Evolutionary conservation across 2,888 invertebrate species (phyloP), one percentile per base, ranked within the genome.

Genomic region (Gari tellinella): DNA sequence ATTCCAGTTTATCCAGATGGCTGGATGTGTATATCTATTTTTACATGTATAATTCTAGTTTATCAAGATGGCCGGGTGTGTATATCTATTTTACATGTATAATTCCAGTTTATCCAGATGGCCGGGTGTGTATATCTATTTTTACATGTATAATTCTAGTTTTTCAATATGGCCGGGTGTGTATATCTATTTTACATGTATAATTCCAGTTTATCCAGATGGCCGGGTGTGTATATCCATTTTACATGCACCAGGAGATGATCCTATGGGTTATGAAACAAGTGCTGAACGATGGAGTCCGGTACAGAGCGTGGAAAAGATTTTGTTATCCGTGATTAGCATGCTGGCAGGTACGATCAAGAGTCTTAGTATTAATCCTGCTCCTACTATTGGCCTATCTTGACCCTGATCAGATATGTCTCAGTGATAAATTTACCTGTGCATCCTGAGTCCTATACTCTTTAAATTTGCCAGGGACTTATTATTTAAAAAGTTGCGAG

Each of bases 231-330:
- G 99, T 92, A 99, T 99, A 92, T 99, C 99, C 61, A 99, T 99
- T 90, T 94, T 99, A 21, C 99, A 99, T 92, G 98, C 99, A 0
- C 99, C 99, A 0, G 99, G 99, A 0, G 99, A 99, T 92, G 99
- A 99, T 93, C 99, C 99, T 0, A 98, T 99, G 96, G 99, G 99
- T 0, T 99, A 99, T 87, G 99, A 99, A 92, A 96, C 97, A 62
- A 97, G 98, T 89, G 97, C 98, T 1, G 99, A 99, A 92, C 94
- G 99, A 76, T 99, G 61, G 99, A 99, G 98, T 86, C 99, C 99
- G 0, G 99, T 99, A 0, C 99, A 99, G 92, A 99, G 99, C 92
- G 99, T 99, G 0, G 99, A 99, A 92, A 99, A 99, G 93, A 99
- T 99, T 88, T 94, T 99, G 53, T 94, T 99, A 0, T 99, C 99